Base-by-base conservation (phyloP, 2,888 invertebrate genomes). In the Drosophila siamana region DNA sequence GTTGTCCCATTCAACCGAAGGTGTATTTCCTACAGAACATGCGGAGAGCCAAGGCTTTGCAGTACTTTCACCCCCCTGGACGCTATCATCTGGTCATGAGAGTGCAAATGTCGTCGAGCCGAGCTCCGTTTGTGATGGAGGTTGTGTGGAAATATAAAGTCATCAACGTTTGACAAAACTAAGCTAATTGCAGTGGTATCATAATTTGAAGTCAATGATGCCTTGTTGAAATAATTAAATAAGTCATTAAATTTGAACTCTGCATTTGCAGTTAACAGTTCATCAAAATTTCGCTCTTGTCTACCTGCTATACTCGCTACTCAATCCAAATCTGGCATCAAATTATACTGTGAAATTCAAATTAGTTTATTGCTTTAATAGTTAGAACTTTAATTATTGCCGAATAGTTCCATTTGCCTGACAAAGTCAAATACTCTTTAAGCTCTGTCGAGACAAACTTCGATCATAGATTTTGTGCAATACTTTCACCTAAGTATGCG, bases 1-100 rank as follows among this genome's bases (percentile, higher is more conserved):
- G 6, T 2, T 76, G 76, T 3, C 76, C 79, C 2, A 76, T 76
- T 4, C 2, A 2, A n/a, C 56, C 75, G 0, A 62, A 38, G 4
- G 19, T 57, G 9, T 76, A 76, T 51, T 61, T 28, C n/a, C 46
- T 76, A 0, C 50, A 19, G 6, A 69, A 79, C 16, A 11, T 69
- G 30, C n/a, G 9, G 4, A 24, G 1, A 0, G 8, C 61, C 0
- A 36, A 46, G 6, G 0, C 24, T 7, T 4, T 69, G 5, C 38
- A 79, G 13, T 8, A 11, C 0, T 7, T 74, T 19, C 70, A 70
- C 66, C 65, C 75, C 1, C 5, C 9, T 33, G 79, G 76, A 6
- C 51, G 26, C 8, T 79, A 47, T 51, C 48, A 66, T 8, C 0
- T 33, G 0, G 51, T 11, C 9, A 4, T 55, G 0, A 50, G 28